Evolutionary conservation across 2,113 vertebrate species (phyloP).

Genomic region (Chionodraco myersi): DNA sequence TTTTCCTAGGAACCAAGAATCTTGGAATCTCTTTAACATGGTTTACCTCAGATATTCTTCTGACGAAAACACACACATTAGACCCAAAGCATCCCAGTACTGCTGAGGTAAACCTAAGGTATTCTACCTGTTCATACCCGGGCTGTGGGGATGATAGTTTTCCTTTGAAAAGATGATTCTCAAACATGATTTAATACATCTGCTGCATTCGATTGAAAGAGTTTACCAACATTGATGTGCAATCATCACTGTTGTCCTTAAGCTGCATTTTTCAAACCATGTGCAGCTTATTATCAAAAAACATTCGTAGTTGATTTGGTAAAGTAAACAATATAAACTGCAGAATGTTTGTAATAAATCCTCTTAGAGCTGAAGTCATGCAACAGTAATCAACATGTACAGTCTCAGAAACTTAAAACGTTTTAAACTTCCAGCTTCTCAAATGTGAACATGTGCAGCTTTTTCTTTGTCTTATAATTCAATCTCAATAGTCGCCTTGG

Average conservation of each 20-base stretch:
- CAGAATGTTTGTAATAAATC: background rate
- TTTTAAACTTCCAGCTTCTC: background rate
- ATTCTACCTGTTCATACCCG: conserved; percentile 28
- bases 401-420: background rate
- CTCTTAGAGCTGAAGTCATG: background rate
- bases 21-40: background rate
- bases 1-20: background rate
- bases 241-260: conserved; percentile 14
- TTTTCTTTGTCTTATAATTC: background rate
- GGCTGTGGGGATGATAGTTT: conserved; percentile 1
- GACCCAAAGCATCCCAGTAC: background rate
- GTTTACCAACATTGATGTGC: conserved; percentile 8
- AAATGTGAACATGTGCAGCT: background rate
- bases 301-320: conserved; percentile 11
- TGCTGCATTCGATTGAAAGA: background rate
- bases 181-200: conserved; percentile 7
- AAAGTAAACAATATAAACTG: background rate
- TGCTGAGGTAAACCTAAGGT: conserved; percentile 15
- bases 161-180: conserved; percentile 4
- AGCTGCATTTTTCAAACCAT: conserved; percentile 30
- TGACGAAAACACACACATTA: conserved; percentile 15
- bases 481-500: no score
- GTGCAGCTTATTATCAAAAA: conserved; percentile 26
- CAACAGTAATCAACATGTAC: background rate
- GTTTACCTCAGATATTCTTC: background rate